Base-by-base conservation (phyloP, 2,113 vertebrate genomes). In the Sinocyclocheilus anshuiensis region DNA sequence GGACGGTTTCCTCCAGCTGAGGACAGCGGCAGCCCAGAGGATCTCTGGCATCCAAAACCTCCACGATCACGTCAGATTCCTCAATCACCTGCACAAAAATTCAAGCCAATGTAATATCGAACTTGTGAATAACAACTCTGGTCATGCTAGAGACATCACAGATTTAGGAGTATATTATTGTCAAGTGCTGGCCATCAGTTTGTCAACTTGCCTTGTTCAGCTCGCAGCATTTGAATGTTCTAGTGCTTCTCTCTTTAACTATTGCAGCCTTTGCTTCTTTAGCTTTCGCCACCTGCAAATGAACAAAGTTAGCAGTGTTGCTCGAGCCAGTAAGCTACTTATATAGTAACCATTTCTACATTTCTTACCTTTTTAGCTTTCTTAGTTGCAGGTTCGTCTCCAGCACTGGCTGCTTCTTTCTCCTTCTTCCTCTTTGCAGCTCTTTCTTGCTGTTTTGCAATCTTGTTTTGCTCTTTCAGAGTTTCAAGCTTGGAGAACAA, bases 31-130 rank as follows among this genome's bases (percentile, higher is more conserved):
- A 97, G 5, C 98, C 98, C 88, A 96, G 90, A 22, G 98, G 98
- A 87, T 99, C 98, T 88, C 98, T 96, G 67, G 98, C 97, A 92
- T 99, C 98, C 22, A 99, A 91, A 76, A 99, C 96, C 91, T 98
- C 96, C 36, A 99, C 81, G 45, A 99, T 84, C 13, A 99, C 94
- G 88, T 99, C 97, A 12, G 96, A 96, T 10, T 95, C 93, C 78
- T 97, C 95, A 4, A 99, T 95, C 18, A 98, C 97, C 98, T 99
- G 82, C 16, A n/a, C 2, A 79, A n/a, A 1, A 83, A 3, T 33
- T 48, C 13, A 36, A 61, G 9, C 9, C 33, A n/a, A 7, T 72
- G 7, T 1, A 45, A 45, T 4, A 6, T 39, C 39, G 6, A 39
- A 4, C 39, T 33, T 33, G 33, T 33, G 2, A 26, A 69, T n/a